Base-by-base conservation (phyloP, 2,888 invertebrate genomes). In the Euplagia quadripunctaria region DNA sequence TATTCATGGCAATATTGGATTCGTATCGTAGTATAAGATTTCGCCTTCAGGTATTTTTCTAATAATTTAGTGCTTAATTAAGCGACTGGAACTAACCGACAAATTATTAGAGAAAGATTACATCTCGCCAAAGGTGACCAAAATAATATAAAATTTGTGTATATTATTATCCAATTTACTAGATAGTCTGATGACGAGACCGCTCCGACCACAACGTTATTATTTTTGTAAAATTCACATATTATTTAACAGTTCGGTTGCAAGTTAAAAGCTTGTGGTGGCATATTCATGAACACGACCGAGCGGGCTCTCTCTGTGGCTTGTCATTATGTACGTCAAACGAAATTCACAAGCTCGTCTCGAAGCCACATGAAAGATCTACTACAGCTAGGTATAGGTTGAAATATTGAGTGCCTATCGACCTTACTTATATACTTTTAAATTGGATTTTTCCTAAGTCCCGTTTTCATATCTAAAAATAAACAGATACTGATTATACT, bases 241-340 rank as follows among this genome's bases (percentile, higher is more conserved):
- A 70, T 74, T 72, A 79, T 74, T 76, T 63, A 77, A 72, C 69
- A 68, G 73, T 80, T 31, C 72, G 75, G 70, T 69, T 68, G 80
- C 71, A 75, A 74, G 76, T 76, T 68, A 75, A 74, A 74, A 71
- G 79, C 79, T 73, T 79, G 78, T 77, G 74, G 78, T 70, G 74
- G 68, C 73, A 79, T 82, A 83, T 80, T 80, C 74, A 79, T 82
- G 78, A 79, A 76, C 76, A 79, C 71, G 73, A 74, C 65, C 58
- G 49, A 63, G 55, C 64, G 64, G 31, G 20, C 67, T 49, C 67
- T 58, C 61, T 51, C 68, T 70, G 55, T 68, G 68, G 73, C 65
- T 72, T 66, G 69, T 68, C 76, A 49, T 76, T 78, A 74, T 73
- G 71, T 69, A 70, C 76, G 72, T 79, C 77, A 80, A 79, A 82